Conservation (phyloP, 2,888 invertebrate species). For the Mythimna loreyi region DNA sequence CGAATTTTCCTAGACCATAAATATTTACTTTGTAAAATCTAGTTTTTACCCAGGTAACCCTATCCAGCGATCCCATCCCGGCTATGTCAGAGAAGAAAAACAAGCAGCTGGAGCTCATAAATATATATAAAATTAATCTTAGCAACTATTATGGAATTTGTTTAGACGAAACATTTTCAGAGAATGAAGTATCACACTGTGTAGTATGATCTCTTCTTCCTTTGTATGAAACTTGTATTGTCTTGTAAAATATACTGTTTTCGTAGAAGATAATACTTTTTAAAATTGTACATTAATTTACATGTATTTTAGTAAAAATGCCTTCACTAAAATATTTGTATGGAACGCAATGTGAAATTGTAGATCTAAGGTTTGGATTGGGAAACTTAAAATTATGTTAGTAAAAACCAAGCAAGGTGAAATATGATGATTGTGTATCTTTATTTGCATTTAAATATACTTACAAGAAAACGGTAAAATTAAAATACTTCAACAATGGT, state of each 20-base stretch:
- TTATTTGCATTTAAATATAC: neutral
- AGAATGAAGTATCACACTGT: slow-evolving; percentile 47
- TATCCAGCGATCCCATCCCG: slow-evolving; percentile 89
- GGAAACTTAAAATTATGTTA: slow-evolving; percentile 13
- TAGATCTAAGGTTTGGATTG: slow-evolving; percentile 53
- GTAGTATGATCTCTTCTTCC: slow-evolving; percentile 57
- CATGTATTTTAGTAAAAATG: slow-evolving; percentile 45
- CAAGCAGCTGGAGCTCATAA: slow-evolving; percentile 88
- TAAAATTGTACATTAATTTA: slow-evolving; percentile 31
- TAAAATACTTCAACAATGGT: neutral
- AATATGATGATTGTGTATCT: slow-evolving; percentile 25
- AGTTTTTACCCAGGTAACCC: slow-evolving; percentile 88
- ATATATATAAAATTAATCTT: slow-evolving; percentile 54
- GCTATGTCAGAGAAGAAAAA: slow-evolving; percentile 88
- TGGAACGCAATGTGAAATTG: slow-evolving; percentile 59
- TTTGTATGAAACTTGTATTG: slow-evolving; percentile 50
- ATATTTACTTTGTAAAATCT: slow-evolving; percentile 76
- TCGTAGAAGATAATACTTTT: slow-evolving; percentile 44
- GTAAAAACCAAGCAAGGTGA: neutral
- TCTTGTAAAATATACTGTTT: slow-evolving; percentile 53
- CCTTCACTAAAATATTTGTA: slow-evolving; percentile 54
- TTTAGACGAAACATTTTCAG: slow-evolving; percentile 27
- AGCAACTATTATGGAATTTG: slow-evolving; percentile 29
- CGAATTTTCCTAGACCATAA: slow-evolving; percentile 78
- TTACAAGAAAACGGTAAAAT: neutral